Evolutionary conservation across 2,888 invertebrate genomes (phyloP), one percentile per base, ranked within the genome.

Genomic region (Stenoptilia bipunctidactyla): DNA sequence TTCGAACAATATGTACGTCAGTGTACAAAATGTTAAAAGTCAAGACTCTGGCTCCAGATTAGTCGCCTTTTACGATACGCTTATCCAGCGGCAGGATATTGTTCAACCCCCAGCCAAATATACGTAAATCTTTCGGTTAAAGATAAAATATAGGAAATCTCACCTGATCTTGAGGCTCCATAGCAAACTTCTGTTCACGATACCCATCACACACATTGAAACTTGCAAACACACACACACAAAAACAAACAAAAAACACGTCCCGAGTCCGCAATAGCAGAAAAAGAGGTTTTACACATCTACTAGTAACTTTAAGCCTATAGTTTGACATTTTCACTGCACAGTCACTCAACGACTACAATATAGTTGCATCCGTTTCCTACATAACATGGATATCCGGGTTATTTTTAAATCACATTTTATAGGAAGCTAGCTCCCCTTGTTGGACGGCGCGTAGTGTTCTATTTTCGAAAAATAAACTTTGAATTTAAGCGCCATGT

Each of bases 111-210:
- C n/a, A n/a, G n/a, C n/a, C n/a, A n/a, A n/a, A n/a, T n/a, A n/a
- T n/a, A n/a, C n/a, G n/a, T n/a, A n/a, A n/a, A n/a, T n/a, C n/a
- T n/a, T n/a, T n/a, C n/a, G n/a, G n/a, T n/a, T n/a, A n/a, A n/a
- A n/a, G n/a, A n/a, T n/a, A n/a, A n/a, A n/a, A n/a, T n/a, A n/a
- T 36, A 34, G 2, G 34, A 38, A 15, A 34, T 13, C 40, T 46
- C 55, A 73, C 88, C 74, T 82, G 90, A 85, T 96, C 94, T 68
- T 92, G 91, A 5, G 97, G 97, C 66, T 97, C 93, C 88, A 93
- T 92, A 35, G 93, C 92, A 75, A 97, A 97, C 71, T 92, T 90
- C 77, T 97, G 97, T 56, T 89, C 89, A 36, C 64, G 64, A 51
- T 56, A 64, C 55, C 82, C 64, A 45, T 58, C 61, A 53, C 73